These are phyloP conservation scores for Oscheius sp. DNA, from an alignment of 2,888 invertebrate genomes.

Conservation along the genomic window DNA sequence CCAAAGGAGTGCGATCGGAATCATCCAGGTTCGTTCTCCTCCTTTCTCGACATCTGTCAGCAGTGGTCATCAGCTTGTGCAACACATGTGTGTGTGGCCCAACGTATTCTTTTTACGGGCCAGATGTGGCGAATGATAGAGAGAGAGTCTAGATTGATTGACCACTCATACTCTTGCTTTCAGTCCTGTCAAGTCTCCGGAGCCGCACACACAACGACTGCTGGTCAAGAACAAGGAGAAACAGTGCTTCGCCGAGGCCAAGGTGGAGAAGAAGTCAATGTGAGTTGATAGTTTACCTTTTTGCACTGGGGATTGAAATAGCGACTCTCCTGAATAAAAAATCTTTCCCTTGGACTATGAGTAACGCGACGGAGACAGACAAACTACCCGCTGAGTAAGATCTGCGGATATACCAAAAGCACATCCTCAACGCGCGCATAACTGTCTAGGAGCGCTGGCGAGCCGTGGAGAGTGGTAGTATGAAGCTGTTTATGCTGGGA, in stretches of 20 bases:
- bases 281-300: conserved; percentile 25
- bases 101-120: conserved; percentile 31
- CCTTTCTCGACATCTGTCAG: neutral
- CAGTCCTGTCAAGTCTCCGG: conserved; percentile 36
- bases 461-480: too few species aligned
- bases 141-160: conserved; percentile 13
- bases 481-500: too few species aligned
- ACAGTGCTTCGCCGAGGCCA: conserved; percentile 56
- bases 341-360: neutral
- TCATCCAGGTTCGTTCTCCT: conserved; percentile 14
- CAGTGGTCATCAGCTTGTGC: conserved; percentile 14
- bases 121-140: conserved; percentile 1
- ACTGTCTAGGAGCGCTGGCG: too few species aligned
- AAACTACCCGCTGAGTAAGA: too few species aligned
- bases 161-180: conserved; percentile 21
- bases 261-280: conserved; percentile 52
- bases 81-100: conserved; percentile 6
- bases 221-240: conserved; percentile 35
- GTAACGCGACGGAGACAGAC: too few species aligned
- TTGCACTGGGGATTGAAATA: too few species aligned
- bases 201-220: conserved; percentile 31
- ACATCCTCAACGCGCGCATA: too few species aligned
- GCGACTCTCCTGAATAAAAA: too few species aligned
- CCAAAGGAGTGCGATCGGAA: neutral
- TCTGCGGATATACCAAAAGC: too few species aligned